Evolutionary conservation across 1,140 invertebrate species (phyloP), one percentile per base, ranked within the genome.

Genomic region (Scaptomyza hsui): DNA sequence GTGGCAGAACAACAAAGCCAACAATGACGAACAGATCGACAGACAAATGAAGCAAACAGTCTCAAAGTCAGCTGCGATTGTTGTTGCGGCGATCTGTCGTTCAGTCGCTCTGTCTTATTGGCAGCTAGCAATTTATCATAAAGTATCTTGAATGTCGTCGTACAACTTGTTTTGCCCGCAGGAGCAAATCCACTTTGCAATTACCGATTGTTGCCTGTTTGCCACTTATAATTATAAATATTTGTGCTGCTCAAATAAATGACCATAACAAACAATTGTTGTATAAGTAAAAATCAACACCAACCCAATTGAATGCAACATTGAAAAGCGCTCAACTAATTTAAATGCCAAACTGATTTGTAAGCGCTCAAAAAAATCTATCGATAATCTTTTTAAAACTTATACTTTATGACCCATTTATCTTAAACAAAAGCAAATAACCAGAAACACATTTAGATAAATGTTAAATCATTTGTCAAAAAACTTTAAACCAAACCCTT

Each of bases 141-240:
- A 19, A 21, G n/a, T 37, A 47, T 52, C 29, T 45, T 75, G 45
- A 42, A 79, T 81, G 78, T 59, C 78, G 78, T 81, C 78, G 78
- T 82, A n/a, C 73, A 55, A 73, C 63, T 81, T 65, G 69, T 82
- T 81, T 78, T 55, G 78, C 78, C 78, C 60, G 78, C 78, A 81
- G 78, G 78, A 81, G 78, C 60, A 73, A 77, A 81, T 42, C 49
- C 74, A 81, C 81, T 81, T 81, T 61, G 73, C 78, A 81, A 81
- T 80, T 80, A 80, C 29, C 39, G 18, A 45, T 73, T 64, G 44
- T 18, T 56, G 32, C 57, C 81, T 64, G 78, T 61, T 78, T 48
- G 78, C 56, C 77, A 77, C 73, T 78, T 74, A 74, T 82, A 81
- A 81, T 81, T 82, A 77, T 76, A 71, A 70, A 77, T 67, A 80